These are phyloP conservation scores for Myathropa florea DNA, from an alignment of 2,888 invertebrate genomes.

Conservation along the genomic window DNA sequence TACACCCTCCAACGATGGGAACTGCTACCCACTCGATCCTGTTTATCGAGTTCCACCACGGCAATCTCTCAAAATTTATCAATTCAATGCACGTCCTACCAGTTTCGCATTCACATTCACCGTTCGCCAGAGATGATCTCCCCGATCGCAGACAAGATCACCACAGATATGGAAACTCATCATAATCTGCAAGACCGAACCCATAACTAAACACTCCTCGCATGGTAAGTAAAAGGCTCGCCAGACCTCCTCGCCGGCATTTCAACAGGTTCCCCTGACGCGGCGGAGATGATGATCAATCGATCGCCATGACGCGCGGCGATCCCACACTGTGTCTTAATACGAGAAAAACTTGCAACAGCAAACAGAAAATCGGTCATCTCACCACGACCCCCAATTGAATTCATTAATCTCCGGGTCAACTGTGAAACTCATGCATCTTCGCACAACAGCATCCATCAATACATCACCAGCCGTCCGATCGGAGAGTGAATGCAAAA, in stretches of 20 bases:
- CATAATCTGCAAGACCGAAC: conserved; percentile 25
- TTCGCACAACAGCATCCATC: conserved; percentile 32
- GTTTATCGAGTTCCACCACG: not conserved
- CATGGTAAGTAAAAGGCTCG: conserved; percentile 21
- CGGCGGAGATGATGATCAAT: conserved; percentile 51
- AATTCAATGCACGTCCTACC: not conserved
- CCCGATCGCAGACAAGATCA: conserved; percentile 2
- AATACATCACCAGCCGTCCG: conserved; percentile 53
- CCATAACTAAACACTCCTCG: conserved; percentile 28
- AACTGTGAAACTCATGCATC: conserved; percentile 30
- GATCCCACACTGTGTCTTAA: conserved; percentile 65
- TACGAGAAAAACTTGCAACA: conserved; percentile 57
- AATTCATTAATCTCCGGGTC: conserved; percentile 70
- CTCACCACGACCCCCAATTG: conserved; percentile 64
- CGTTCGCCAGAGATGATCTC: not conserved
- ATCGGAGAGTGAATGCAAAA: conserved; percentile 55
- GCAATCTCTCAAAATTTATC: no score
- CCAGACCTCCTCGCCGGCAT: not conserved
- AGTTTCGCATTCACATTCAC: not conserved
- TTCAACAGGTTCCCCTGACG: conserved; percentile 42
- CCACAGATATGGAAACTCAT: conserved; percentile 31
- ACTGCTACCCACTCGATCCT: not conserved
- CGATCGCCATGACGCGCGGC: conserved; percentile 6
- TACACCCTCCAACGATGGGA: no score
- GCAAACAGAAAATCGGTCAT: conserved; percentile 63